A percentile compares a stretch with the other conserved stretches of the same genome.
Evolutionary conservation across 2,113 vertebrate genomes (phyloP).

Genomic region (Nycticryphes semicollaris): DNA sequence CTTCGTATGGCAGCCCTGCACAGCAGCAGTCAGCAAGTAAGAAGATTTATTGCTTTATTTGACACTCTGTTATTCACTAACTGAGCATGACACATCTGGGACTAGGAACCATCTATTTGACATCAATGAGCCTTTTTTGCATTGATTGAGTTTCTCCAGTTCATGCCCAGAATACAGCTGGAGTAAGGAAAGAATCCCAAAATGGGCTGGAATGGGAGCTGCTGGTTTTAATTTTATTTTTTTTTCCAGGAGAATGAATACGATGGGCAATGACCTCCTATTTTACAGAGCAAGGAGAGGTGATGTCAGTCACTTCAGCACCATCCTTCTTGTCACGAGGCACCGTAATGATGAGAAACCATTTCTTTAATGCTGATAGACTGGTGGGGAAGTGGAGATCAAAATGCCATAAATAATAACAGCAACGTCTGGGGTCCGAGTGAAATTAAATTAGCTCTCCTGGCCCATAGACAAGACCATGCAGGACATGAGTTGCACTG

Average conservation of each 20-base stretch:
- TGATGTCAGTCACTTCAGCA: background rate
- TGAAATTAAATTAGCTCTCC: constrained; percentile 57
- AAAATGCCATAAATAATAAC: constrained; percentile 60
- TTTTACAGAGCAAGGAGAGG: constrained; percentile 6
- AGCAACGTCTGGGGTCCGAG: constrained; percentile 26
- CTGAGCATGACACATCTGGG: constrained; percentile 83
- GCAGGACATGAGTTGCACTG: background rate
- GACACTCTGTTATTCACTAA: constrained; percentile 81
- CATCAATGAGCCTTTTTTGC: constrained; percentile 71
- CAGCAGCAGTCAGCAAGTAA: constrained; percentile 77
- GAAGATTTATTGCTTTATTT: constrained; percentile 93
- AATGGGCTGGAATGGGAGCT: background rate
- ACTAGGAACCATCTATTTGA: constrained; percentile 77
- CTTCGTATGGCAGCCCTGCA: constrained; percentile 59
- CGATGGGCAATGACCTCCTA: background rate
- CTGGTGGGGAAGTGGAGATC: constrained; percentile 40
- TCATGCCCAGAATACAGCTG: constrained; percentile 38
- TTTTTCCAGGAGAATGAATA: background rate
- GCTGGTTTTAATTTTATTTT: background rate
- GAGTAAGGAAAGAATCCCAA: background rate
- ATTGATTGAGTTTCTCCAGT: constrained; percentile 59
- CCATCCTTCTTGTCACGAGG: constrained; percentile 20
- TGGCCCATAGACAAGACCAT: background rate
- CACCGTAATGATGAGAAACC: constrained; percentile 59
- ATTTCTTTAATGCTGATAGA: constrained; percentile 70